Evolutionary conservation across 1,140 invertebrate genomes (phyloP).

Genomic region (Artemia franciscana): DNA sequence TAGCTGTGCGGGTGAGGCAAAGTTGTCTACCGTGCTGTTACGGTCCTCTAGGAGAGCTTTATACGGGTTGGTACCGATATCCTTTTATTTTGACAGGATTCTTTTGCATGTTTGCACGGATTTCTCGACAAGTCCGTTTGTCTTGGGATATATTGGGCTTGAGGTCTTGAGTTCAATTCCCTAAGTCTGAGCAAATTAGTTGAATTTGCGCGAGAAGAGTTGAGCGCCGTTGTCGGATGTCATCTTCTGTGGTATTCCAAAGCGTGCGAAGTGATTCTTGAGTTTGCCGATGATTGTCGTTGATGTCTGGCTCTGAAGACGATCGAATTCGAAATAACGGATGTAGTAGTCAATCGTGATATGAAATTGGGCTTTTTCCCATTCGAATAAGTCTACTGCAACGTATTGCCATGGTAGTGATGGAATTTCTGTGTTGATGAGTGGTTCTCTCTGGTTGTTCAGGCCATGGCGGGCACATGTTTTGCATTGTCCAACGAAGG

Average conservation of each 20-base stretch:
- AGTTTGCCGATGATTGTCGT: too few species aligned
- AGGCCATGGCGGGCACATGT: too few species aligned
- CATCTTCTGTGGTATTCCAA: not conserved
- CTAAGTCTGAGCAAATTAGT: not conserved
- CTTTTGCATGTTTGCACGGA: not conserved
- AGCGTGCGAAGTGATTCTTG: too few species aligned
- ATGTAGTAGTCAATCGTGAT: too few species aligned
- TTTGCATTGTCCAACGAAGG: too few species aligned
- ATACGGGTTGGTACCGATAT: not conserved
- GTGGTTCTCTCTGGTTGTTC: too few species aligned
- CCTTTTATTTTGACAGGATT: not conserved
- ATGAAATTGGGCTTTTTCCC: too few species aligned
- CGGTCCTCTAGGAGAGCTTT: not conserved
- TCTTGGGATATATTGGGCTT: not conserved
- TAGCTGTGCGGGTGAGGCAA: not conserved
- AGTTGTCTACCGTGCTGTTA: not conserved
- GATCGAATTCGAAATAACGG: too few species aligned
- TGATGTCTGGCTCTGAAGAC: too few species aligned
- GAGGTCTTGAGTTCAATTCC: not conserved
- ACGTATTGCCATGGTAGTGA: too few species aligned
- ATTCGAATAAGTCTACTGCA: too few species aligned
- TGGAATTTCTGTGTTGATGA: too few species aligned
- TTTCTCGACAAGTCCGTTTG: not conserved
- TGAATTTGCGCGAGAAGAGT: not conserved
- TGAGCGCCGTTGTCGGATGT: not conserved